These are phyloP conservation scores for Chlamydotis undulata DNA, from an alignment of 2,113 vertebrate genomes.

Conservation along the genomic window DNA sequence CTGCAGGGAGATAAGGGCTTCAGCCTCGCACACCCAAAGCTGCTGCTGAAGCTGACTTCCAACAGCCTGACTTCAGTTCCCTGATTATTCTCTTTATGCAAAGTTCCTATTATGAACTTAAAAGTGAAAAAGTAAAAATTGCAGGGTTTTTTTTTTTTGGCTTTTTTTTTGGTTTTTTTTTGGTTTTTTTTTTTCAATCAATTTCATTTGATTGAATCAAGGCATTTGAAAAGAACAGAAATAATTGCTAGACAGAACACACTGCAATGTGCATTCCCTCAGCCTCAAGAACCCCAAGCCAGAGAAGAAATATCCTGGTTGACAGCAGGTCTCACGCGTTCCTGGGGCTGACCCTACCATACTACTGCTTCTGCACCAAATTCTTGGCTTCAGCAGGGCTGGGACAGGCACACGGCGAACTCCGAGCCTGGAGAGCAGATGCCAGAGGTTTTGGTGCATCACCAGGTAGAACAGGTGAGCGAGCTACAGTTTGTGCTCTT, in stretches of 20 bases:
- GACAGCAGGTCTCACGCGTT: background rate
- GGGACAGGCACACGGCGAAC: background rate
- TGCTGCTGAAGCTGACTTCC: background rate
- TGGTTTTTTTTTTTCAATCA: background rate
- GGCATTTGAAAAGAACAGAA: background rate
- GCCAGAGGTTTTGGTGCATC: background rate
- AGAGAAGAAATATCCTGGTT: background rate
- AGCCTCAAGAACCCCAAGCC: background rate
- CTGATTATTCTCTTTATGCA: background rate
- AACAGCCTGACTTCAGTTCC: background rate
- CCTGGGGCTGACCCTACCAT: background rate
- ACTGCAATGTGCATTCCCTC: background rate
- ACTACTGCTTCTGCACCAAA: background rate
- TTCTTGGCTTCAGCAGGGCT: background rate
- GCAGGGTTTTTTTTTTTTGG: background rate
- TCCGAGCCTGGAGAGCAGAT: background rate
- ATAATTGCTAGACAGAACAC: background rate
- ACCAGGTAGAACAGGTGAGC: background rate
- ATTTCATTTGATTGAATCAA: background rate
- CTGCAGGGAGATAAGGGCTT: background rate
- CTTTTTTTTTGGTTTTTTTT: too few relatives aligned
- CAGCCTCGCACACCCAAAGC: background rate
- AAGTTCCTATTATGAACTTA: background rate
- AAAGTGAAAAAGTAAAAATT: background rate
- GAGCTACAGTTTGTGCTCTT: background rate